Evolutionary conservation across 1,140 invertebrate genomes (phyloP).

Genomic region (Heterodera carotae): DNA sequence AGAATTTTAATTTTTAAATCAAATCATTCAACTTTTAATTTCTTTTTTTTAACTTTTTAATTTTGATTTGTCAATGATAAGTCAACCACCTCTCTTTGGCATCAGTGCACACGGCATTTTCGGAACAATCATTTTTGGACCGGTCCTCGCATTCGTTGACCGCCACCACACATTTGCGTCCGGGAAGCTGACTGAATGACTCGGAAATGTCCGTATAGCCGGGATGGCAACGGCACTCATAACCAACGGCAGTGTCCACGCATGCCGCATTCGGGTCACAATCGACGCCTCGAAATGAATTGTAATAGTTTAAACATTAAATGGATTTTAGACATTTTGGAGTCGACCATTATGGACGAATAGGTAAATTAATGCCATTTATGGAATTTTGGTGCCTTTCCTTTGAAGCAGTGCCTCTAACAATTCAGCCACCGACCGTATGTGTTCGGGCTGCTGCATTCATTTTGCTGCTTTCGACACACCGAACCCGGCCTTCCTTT

Average conservation of each 20-base stretch:
- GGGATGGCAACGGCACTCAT: constrained; percentile 57
- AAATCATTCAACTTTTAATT: too few species aligned
- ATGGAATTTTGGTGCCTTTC: too few species aligned
- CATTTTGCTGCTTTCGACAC: constrained; percentile 23
- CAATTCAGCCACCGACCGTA: constrained; percentile 3
- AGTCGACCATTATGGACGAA: too few species aligned
- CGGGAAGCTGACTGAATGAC: constrained; percentile 57
- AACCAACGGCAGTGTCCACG: constrained; percentile 59
- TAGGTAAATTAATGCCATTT: too few species aligned
- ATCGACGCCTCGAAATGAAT: constrained; percentile 46
- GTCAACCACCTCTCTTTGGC: constrained; percentile 66
- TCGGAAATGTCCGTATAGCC: constrained; percentile 65
- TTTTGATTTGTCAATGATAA: not conserved
- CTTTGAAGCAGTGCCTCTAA: too few species aligned
- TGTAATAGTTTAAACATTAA: too few species aligned
- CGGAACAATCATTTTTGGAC: constrained; percentile 87
- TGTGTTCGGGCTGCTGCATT: constrained; percentile 22
- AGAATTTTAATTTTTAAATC: too few species aligned
- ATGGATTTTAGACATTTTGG: too few species aligned
- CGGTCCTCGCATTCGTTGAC: constrained; percentile 82
- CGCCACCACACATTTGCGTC: constrained; percentile 70
- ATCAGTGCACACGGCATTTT: constrained; percentile 81
- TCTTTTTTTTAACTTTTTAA: too few species aligned
- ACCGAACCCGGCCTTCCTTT: constrained; percentile 39
- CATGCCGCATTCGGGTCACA: constrained; percentile 62